phyloP scores from a whole-genome alignment of 2,797 vertebrate genomes.

The Sebastes oblongus region DNA sequence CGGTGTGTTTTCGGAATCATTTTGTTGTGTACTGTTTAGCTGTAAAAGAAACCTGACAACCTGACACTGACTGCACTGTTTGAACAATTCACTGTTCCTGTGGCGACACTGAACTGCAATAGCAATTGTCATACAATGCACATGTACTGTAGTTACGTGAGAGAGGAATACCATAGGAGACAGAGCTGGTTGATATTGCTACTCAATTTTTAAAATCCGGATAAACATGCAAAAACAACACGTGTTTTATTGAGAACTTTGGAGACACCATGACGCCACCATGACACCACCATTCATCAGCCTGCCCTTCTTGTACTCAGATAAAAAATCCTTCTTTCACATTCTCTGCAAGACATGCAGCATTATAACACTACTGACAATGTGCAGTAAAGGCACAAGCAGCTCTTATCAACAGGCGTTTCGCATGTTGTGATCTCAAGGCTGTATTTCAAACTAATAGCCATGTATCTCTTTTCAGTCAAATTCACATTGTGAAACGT shows the following conservation, averaged over 20 bases:
- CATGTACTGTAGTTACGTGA: background rate
- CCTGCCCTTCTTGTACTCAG: background rate
- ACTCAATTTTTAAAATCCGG: background rate
- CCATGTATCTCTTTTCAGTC: background rate
- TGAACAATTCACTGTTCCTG: too few species aligned
- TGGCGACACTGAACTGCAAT: too few species aligned
- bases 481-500: background rate
- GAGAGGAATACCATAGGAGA: background rate
- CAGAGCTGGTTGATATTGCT: background rate
- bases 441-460: conserved; percentile 4
- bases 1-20: too few species aligned
- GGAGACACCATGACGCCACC: background rate
- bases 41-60: too few species aligned
- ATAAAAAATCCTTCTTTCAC: background rate
- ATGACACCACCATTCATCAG: background rate
- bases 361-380: background rate
- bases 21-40: too few species aligned
- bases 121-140: background rate
- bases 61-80: too few species aligned
- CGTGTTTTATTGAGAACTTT: background rate
- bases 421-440: conserved; percentile 19
- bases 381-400: background rate
- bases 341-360: background rate
- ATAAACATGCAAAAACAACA: background rate
- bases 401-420: background rate